phyloP scores from a whole-genome alignment of 2,888 invertebrate genomes.

The Neuroscelio doddi region DNA sequence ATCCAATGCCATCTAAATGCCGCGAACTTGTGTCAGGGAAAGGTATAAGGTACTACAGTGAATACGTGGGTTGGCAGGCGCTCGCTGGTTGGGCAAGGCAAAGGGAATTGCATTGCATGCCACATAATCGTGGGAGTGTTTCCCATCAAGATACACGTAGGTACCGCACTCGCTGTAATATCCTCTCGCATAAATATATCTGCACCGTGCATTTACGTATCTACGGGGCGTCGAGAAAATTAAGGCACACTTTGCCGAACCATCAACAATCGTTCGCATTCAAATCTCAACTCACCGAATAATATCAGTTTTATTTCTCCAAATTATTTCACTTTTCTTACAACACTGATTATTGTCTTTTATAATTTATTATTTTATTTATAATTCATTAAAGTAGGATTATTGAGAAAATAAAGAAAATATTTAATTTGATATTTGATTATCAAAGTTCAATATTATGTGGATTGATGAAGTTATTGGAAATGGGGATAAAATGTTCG shows the following conservation, averaged over 20 bases:
- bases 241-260: background rate
- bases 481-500: too few relatives aligned
- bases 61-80: constrained; percentile 44
- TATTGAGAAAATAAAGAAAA: too few relatives aligned
- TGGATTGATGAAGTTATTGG: too few relatives aligned
- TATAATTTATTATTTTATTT: too few relatives aligned
- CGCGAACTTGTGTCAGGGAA: constrained; percentile 33
- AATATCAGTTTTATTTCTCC: too few relatives aligned
- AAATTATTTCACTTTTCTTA: too few relatives aligned
- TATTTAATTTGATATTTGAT: too few relatives aligned
- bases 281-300: too few relatives aligned
- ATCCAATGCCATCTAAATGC: constrained; percentile 50
- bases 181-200: constrained; percentile 64
- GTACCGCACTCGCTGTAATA: constrained; percentile 63
- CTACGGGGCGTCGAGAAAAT: constrained; percentile 57
- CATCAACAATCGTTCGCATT: too few relatives aligned
- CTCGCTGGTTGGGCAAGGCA: constrained; percentile 59
- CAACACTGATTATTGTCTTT: too few relatives aligned
- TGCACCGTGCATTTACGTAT: constrained; percentile 59
- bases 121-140: constrained; percentile 69
- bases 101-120: constrained; percentile 68
- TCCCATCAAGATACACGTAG: constrained; percentile 68
- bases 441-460: too few relatives aligned
- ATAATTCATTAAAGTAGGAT: too few relatives aligned
- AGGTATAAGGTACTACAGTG: constrained; percentile 39